A percentile compares a stretch with the other conserved stretches of the same genome.
Conservation (phyloP, 2,113 vertebrate species). For the Ranitomeya variabilis region DNA sequence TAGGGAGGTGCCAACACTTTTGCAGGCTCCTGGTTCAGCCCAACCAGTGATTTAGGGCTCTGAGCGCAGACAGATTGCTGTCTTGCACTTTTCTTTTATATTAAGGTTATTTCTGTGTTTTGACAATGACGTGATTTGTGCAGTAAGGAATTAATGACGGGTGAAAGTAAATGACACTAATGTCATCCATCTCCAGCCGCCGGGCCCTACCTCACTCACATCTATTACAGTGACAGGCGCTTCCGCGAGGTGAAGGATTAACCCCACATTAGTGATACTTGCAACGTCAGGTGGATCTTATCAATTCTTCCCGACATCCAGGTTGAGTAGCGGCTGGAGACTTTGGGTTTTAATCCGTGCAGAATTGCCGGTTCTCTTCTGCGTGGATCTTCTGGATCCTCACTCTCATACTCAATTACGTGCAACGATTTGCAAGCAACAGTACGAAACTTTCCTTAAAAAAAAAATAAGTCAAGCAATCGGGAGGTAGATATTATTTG, state of each 20-base stretch:
- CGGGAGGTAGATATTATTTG: too few relatives aligned
- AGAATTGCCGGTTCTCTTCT: neutral
- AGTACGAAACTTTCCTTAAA: neutral
- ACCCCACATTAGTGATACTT: slow-evolving; percentile 9
- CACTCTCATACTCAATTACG: neutral
- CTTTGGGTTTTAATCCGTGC: neutral
- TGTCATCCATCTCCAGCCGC: slow-evolving; percentile 11
- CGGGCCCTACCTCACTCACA: neutral
- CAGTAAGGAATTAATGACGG: slow-evolving; percentile 25
- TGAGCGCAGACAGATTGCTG: neutral
- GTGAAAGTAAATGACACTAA: slow-evolving; percentile 32
- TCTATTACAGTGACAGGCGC: slow-evolving; percentile 15
- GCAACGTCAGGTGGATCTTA: slow-evolving; percentile 3
- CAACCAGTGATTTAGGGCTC: neutral
- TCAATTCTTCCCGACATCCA: neutral
- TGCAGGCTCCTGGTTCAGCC: slow-evolving; percentile 13
- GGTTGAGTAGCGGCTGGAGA: neutral
- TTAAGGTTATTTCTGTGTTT: slow-evolving; percentile 23
- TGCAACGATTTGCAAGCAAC: too few relatives aligned
- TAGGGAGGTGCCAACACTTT: neutral
- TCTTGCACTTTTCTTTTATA: slow-evolving; percentile 20
- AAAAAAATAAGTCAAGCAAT: neutral
- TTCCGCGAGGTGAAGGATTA: neutral
- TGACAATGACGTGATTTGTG: slow-evolving; percentile 29
- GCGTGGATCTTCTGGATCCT: neutral